Base-by-base conservation (phyloP, 1,140 invertebrate genomes). In the Bombus affinis region DNA sequence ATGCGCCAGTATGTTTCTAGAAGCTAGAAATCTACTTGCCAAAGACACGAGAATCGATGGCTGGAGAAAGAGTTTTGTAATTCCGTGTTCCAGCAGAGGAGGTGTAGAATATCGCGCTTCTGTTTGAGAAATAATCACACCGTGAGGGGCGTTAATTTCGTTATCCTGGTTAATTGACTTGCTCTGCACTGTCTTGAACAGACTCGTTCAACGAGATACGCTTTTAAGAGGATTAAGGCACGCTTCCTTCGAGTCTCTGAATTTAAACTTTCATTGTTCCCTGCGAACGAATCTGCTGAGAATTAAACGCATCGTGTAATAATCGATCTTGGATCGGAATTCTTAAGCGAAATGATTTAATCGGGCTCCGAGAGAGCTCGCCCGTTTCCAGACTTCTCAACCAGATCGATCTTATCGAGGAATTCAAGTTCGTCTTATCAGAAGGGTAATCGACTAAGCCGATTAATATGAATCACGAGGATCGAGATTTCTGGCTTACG, bases 131-230 rank as follows among this genome's bases (percentile, higher is more conserved):
- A 59, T 59, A 81, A 72, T 81, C 71, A 8, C 47, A 25, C 28
- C 18, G 22, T 42, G n/a, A 59, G 2, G 3, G 35, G 18, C 6
- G 65, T 72, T 81, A 72, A 72, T 59, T 81, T 39, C 28, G 47
- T 81, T 72, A 39, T 53, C 47, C 47, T 39, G 37, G 79, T 22
- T 81, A 72, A 81, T 59, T 59, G 68, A 57, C 35, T 72, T 72
- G 44, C 28, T 22, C 42, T 28, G 47, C 65, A 53, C 35, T 18
- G 65, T 28, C 59, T 47, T 66, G 44, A 79, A 37, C 77, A 39
- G 25, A 18, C 10, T 44, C 62, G 77, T 42, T 72, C 70, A 37
- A 72, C 32, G 35, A 25, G 70, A 28, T 42, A 39, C 37, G 32
- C 13, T 39, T 39, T 13, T 72, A 35, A 37, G 70, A 15, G 35